Base-by-base conservation (phyloP, 92 coral and sea anemone genomes). In the Scolanthus callimorphus region DNA sequence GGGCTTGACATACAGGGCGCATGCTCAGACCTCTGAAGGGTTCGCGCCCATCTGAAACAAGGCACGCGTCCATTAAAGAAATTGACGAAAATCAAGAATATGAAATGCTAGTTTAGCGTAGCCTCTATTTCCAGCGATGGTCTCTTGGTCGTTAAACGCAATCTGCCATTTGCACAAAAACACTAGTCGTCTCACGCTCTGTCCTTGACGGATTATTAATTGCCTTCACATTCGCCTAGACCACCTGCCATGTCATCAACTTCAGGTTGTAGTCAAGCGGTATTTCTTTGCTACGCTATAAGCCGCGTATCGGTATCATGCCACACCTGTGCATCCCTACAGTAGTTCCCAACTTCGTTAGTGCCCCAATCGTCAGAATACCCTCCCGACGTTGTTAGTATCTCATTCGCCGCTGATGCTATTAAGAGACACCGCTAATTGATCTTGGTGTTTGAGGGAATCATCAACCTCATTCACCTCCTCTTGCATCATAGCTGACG, bases 351-450 rank as follows among this genome's bases (percentile, higher is more conserved):
- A 41, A 55, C 27, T 31, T 3, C 70, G 30, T 39, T 59, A 27
- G 31, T 39, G 25, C 60, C 9, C 27, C 88, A 81, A 55, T 30
- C 77, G 1, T 80, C 87, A 20, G 77, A 67, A 6, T 76, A 76
- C 11, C 81, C 85, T n/a, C n/a, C 80, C 21, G 74, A 63, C 12
- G 73, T 49, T 24, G 56, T 79, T 3, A 80, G 81, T 4, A 26
- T 79, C 28, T 39, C 86, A 57, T 80, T 80, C 31, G 76, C 87
- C 11, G 77, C 87, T 27, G 83, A 66, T 25, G 77, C 75, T 15
- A 80, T 74, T 49, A 74, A 74, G 41, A 71, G 82, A n/a, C 26
- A 49, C 12, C 70, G 31, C 27, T 81, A 75, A 28, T 22, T 54
- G 17, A 65, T 80, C 58, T 47, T 80, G 22, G 44, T 79, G 4